Evolutionary conservation across 2,888 invertebrate species (phyloP).

Genomic region (Amphipyra berbera): DNA sequence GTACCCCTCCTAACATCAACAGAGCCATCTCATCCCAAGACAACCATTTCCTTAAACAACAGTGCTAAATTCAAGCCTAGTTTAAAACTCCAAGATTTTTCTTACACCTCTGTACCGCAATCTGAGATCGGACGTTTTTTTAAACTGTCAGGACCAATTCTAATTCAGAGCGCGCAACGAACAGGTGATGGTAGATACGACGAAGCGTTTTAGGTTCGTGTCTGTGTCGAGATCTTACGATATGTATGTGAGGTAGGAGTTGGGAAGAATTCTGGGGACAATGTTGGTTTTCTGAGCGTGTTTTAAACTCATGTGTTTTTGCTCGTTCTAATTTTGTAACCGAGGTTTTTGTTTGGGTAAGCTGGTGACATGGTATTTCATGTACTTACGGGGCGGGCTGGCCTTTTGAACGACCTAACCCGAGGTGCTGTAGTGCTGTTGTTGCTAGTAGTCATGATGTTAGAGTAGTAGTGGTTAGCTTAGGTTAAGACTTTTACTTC

Average conservation of each 20-base stretch:
- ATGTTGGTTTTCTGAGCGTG: conserved; percentile 24
- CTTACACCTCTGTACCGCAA: conserved; percentile 43
- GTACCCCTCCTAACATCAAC: background rate
- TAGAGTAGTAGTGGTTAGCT: too few species aligned
- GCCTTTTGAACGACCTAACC: too few species aligned
- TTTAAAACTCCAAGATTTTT: conserved; percentile 31
- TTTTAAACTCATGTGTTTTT: background rate
- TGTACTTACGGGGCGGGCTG: too few species aligned
- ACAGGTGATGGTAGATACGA: conserved; percentile 57
- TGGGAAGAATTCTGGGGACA: conserved; percentile 28
- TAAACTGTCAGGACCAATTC: conserved; percentile 53
- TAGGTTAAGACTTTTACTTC: too few species aligned
- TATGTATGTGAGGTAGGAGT: conserved; percentile 28
- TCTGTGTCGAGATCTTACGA: conserved; percentile 49
- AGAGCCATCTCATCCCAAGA: conserved; percentile 11
- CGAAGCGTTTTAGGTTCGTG: conserved; percentile 40
- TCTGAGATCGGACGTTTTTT: conserved; percentile 47
- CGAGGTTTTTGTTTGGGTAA: too few species aligned
- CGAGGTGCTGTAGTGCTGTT: too few species aligned
- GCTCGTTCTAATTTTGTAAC: background rate
- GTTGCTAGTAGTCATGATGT: too few species aligned
- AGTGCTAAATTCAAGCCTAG: conserved; percentile 1
- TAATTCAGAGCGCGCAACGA: conserved; percentile 47
- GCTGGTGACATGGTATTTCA: too few species aligned
- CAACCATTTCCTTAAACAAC: conserved; percentile 4